Conservation (phyloP, 2,113 vertebrate species). For the Trichomycterus rosablanca region DNA sequence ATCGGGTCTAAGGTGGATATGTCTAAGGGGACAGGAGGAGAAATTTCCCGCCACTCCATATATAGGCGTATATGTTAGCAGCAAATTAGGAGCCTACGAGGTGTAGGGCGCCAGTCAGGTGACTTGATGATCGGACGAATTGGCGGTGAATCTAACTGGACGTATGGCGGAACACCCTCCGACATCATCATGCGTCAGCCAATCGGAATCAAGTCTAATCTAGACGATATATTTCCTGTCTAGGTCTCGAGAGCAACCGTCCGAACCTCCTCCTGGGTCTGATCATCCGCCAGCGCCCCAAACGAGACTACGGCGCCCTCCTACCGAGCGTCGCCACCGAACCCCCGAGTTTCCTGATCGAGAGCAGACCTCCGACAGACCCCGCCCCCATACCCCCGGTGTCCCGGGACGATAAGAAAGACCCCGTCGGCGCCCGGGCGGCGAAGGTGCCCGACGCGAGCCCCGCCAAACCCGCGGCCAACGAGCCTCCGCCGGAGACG, state of each 20-base stretch:
- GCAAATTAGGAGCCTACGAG: no score
- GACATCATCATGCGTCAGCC: no score
- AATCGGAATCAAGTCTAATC: no score
- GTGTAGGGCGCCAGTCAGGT: no score
- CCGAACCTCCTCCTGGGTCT: constrained; percentile 89
- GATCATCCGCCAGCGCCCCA: constrained; percentile 90
- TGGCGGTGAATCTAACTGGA: no score
- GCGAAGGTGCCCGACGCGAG: constrained; percentile 79
- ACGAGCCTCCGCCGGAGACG: constrained; percentile 53
- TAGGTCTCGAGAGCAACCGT: constrained; percentile 89
- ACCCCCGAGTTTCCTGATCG: constrained; percentile 67
- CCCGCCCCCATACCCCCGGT: constrained; percentile 60
- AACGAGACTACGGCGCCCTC: constrained; percentile 72
- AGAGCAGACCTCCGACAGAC: constrained; percentile 76
- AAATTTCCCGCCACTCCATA: no score
- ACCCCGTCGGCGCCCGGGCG: constrained; percentile 74
- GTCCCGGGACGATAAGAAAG: constrained; percentile 75
- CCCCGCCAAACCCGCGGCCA: constrained; percentile 60
- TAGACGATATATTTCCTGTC: not conserved
- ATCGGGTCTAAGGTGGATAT: no score
- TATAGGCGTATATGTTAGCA: no score
- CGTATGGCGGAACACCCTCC: no score
- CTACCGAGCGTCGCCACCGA: constrained; percentile 72
- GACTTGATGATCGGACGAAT: no score
- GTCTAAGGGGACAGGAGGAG: no score